Evolutionary conservation across 2,113 vertebrate species (phyloP).

Genomic region (Odocoileus virginianus): DNA sequence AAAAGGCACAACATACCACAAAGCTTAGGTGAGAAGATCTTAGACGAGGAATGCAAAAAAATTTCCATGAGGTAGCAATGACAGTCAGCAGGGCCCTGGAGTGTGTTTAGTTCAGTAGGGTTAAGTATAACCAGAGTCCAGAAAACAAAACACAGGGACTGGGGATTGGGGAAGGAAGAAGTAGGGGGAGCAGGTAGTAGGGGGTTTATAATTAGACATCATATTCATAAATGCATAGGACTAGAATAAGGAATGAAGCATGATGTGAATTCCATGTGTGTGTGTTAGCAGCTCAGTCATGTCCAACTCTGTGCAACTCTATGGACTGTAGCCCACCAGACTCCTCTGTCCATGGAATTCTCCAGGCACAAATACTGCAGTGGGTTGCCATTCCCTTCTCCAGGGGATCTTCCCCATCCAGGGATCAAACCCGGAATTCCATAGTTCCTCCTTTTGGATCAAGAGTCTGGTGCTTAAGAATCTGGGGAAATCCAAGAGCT

Average conservation of each 20-base stretch:
- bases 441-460: not conserved
- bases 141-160: not conserved
- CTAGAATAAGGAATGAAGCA: not conserved
- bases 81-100: not conserved
- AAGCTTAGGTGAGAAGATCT: not conserved
- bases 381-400: not conserved
- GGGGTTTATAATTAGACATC: not conserved
- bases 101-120: not conserved
- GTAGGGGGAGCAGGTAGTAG: no score
- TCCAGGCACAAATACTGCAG: not conserved
- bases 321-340: not conserved
- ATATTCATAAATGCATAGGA: not conserved
- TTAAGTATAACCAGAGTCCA: not conserved
- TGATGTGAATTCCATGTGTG: not conserved
- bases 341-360: not conserved
- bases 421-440: not conserved
- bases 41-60: not conserved
- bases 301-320: not conserved
- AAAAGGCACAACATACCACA: not conserved
- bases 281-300: not conserved
- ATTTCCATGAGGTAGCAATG: not conserved
- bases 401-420: not conserved
- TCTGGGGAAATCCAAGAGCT: not conserved
- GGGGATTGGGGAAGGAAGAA: not conserved
- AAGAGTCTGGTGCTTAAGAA: not conserved